Conservation (phyloP, 2,113 vertebrate genomes). For the Upupa epops region DNA sequence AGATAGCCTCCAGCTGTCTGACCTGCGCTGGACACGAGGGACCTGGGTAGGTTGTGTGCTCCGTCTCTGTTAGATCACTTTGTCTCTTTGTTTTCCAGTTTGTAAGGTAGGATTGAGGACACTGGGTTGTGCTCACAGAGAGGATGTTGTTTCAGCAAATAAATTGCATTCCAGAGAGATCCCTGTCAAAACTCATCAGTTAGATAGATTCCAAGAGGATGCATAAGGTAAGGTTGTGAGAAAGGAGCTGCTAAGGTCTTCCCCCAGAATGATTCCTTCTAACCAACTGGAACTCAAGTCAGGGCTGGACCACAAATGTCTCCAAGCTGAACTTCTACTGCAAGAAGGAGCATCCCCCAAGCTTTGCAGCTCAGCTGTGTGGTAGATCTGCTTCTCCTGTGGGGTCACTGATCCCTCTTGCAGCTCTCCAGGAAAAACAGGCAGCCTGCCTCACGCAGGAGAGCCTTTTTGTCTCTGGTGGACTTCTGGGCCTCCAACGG, state of each 20-base stretch:
- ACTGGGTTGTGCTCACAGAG: neutral
- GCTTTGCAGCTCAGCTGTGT: neutral
- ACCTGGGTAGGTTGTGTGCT: neutral
- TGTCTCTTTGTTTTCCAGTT: neutral
- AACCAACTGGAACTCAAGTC: neutral
- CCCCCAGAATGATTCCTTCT: neutral
- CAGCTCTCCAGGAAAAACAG: neutral
- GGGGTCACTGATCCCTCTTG: neutral
- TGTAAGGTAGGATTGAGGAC: neutral
- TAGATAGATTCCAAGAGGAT: neutral
- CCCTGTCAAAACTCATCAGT: neutral
- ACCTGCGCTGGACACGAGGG: neutral
- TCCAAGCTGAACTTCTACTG: neutral
- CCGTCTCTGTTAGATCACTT: neutral
- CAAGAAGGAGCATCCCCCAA: neutral
- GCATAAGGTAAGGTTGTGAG: neutral
- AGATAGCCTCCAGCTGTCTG: constrained; percentile 20
- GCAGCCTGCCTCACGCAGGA: neutral
- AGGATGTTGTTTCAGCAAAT: neutral
- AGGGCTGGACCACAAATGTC: neutral
- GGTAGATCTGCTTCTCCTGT: neutral
- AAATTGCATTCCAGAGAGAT: neutral
- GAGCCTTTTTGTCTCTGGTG: neutral
- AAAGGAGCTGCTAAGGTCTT: neutral
- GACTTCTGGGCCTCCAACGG: neutral